Evolutionary conservation across 2,797 vertebrate species (phyloP).

Genomic region (Florisuga fusca): DNA sequence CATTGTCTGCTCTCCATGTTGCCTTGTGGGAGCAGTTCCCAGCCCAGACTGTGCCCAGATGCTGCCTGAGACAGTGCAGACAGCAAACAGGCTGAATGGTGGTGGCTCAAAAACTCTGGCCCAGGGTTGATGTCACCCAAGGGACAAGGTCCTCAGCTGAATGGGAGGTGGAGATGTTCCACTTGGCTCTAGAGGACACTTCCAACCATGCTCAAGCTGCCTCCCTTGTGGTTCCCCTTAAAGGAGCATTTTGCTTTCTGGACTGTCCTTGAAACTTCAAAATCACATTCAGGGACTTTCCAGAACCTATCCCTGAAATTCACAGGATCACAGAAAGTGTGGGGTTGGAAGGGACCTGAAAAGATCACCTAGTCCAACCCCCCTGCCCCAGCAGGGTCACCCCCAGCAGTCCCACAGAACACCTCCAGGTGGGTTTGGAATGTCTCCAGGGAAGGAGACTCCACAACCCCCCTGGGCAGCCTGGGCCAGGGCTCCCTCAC

Average conservation of each 20-base stretch:
- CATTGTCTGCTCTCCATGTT: not conserved
- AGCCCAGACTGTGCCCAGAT: fast-evolving
- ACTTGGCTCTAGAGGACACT: not conserved
- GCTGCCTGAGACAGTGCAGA: fast-evolving
- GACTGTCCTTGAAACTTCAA: not conserved
- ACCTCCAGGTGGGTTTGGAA: too few species aligned
- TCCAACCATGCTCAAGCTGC: not conserved
- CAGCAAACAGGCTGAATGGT: not conserved
- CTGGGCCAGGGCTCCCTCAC: too few species aligned
- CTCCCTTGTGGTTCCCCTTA: not conserved
- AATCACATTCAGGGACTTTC: not conserved
- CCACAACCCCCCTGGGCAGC: too few species aligned
- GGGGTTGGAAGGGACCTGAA: too few species aligned
- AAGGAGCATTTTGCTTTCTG: not conserved
- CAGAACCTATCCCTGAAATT: not conserved
- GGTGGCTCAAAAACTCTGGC: not conserved
- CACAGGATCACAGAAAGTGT: too few species aligned
- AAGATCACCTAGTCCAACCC: too few species aligned
- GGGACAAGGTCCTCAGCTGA: not conserved
- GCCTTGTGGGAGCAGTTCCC: not conserved
- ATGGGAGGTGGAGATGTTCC: not conserved
- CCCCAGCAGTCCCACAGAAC: too few species aligned
- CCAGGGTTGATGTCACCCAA: not conserved
- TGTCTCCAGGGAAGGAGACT: too few species aligned
- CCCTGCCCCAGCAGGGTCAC: too few species aligned